Base-by-base conservation (phyloP, 2,797 vertebrate genomes). In the Parotocinclus haroldoi region DNA sequence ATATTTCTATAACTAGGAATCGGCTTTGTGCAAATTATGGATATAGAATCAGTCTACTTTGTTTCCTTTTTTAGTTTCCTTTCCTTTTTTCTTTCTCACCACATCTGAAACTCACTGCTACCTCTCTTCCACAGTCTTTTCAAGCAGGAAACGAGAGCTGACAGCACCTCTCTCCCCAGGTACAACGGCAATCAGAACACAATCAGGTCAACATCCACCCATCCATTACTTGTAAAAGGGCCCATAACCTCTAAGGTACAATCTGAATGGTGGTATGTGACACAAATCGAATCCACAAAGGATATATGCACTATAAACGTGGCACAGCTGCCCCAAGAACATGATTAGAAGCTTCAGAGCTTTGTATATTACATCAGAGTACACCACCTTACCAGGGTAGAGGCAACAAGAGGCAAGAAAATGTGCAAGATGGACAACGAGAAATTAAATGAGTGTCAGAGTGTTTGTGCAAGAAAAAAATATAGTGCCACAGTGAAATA, bases 121-220 rank as follows among this genome's bases (percentile, higher is more conserved):
- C 72, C 36, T 66, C 37, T 42, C 54, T 56, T 27, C 49, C 66
- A 49, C 52, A 59, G 65, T 19, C 36, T 50, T 42, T 37, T 38
- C 16, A 50, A 37, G 46, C 66, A 63, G 66, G 39, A 72, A 75
- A 71, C 54, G 46, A 46, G 52, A 66, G 69, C 57, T 77, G 72
- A 74, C 66, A 67, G 68, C 50, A 19, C 58, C 58, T 55, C 58
- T 69, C 63, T 66, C 48, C 46, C 50, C 66, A 12, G 61, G 57
- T 65, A 66, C 45, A 63, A 19, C 39, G 18, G 54, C 64, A 68
- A 72, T 77, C 72, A 72, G 56, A 51, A 42, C 66, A 66, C 63
- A 64, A 69, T 75, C 69, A 59, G 66, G 65, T 66, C 66, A 42
- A 66, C 66, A 74, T 56, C 69, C 58, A 66, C 69, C 14, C 66